Conservation (phyloP, 2,797 vertebrate genomes). For the Hapalemur alaotrensis region DNA sequence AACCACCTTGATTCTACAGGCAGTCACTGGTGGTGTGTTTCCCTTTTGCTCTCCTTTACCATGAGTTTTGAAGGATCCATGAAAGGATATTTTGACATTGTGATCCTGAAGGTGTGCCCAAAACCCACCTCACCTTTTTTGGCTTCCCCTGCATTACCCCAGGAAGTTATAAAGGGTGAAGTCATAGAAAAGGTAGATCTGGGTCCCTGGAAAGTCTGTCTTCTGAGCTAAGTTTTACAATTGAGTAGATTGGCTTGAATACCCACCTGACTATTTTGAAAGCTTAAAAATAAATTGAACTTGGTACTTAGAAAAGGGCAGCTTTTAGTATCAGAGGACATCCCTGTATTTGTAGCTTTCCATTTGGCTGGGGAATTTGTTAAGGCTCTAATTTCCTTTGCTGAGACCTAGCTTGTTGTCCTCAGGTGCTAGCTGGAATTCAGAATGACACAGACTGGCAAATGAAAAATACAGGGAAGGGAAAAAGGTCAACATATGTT, state of each 20-base stretch:
- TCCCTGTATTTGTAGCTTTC: background rate
- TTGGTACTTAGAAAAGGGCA: conserved; percentile 6
- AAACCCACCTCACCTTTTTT: background rate
- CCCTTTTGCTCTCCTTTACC: conserved; percentile 31
- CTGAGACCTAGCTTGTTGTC: background rate
- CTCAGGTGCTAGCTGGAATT: conserved; percentile 49
- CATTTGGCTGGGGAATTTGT: background rate
- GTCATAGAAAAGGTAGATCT: background rate
- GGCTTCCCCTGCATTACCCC: background rate
- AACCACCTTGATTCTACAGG: background rate
- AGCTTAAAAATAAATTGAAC: conserved; percentile 53
- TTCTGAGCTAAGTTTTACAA: background rate
- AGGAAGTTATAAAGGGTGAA: background rate
- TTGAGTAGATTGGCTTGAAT: conserved; percentile 1
- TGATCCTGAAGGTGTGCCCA: background rate
- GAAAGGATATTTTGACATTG: conserved; percentile 13
- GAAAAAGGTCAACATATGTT: conserved; percentile 34
- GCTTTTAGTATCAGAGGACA: background rate
- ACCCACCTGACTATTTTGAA: conserved; percentile 6
- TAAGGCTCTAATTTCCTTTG: conserved; percentile 22
- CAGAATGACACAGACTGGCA: background rate
- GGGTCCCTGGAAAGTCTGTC: background rate
- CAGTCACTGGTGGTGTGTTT: background rate
- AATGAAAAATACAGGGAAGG: conserved; percentile 7
- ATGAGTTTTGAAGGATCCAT: conserved; percentile 12